phyloP scores from a whole-genome alignment of 2,888 invertebrate species.

The Eurytoma adleriae region DNA sequence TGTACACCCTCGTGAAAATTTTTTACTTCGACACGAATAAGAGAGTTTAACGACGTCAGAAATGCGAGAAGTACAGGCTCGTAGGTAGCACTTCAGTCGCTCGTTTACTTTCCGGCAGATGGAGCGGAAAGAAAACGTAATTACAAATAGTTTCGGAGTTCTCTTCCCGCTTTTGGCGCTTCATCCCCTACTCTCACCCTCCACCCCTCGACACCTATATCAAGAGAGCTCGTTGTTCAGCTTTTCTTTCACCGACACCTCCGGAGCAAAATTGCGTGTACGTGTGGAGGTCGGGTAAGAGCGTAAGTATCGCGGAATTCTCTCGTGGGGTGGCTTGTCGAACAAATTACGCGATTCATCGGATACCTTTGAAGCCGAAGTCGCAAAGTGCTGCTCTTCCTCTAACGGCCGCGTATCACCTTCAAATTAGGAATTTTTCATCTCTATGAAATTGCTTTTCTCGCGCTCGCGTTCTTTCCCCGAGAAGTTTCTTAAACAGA shows the following conservation, averaged over 20 bases:
- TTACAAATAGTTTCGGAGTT: slow-evolving; percentile 64
- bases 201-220: no score
- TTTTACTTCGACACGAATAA: background rate
- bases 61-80: slow-evolving; percentile 6
- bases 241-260: no score
- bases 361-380: slow-evolving; percentile 7
- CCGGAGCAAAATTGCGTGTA: background rate
- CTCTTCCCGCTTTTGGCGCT: slow-evolving; percentile 47
- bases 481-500: background rate
- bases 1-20: no score
- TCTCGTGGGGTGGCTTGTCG: background rate
- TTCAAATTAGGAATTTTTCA: background rate
- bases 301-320: slow-evolving; percentile 23
- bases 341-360: slow-evolving; percentile 29
- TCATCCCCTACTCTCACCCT: no score
- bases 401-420: background rate
- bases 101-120: slow-evolving; percentile 25
- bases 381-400: background rate
- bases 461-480: background rate
- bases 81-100: background rate
- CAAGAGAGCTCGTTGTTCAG: no score
- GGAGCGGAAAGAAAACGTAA: slow-evolving; percentile 64
- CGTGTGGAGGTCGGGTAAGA: background rate
- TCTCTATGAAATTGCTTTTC: slow-evolving; percentile 2
- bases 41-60: slow-evolving; percentile 7